Base-by-base conservation (phyloP, 2,797 vertebrate genomes). In the Pyrrhura leucotis region DNA sequence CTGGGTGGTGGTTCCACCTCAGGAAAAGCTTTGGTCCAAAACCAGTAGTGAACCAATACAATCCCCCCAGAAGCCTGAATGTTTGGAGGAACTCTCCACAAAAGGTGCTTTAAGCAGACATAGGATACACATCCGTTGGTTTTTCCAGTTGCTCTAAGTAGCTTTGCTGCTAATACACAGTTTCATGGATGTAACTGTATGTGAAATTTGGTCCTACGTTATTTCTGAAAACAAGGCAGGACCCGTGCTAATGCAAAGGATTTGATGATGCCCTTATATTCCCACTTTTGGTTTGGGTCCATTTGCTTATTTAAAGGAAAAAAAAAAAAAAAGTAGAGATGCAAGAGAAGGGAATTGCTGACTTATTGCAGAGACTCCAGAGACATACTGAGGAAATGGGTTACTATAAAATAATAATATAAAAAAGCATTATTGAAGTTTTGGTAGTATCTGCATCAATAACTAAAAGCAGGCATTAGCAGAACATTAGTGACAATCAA, bases 91-190 rank as follows among this genome's bases (percentile, higher is more conserved):
- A 51, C 7, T 81, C 10, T 4, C 40, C 47, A n/a, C 9, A 77
- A 35, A 61, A 69, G 9, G 18, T 22, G 8, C 29, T 83, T 80
- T 58, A 62, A 74, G 56, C 13, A 71, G 35, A 83, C 10, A 19
- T 1, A 35, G 23, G 15, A 35, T 42, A 66, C 4, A 22, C 2
- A 28, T 28, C 42, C 0, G 0, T 26, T 26, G 2, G 2, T 69
- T 51, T 28, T 28, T 10, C 12, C 0, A 7, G 28, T 16, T 7
- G 12, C 48, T 81, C 37, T 22, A 67, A 68, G 23, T 9, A 89
- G 19, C 8, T 68, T 48, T 73, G 42, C 17, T 37, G 75, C 28
- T 56, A 14, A 33, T 19, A 62, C 0, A 84, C 4, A 25, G 31
- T 73, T 91, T 40, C 33, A 50, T 1, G 1, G 13, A 28, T 0